Conservation (phyloP, 2,888 invertebrate genomes). For the Eupithecia subfuscata region DNA sequence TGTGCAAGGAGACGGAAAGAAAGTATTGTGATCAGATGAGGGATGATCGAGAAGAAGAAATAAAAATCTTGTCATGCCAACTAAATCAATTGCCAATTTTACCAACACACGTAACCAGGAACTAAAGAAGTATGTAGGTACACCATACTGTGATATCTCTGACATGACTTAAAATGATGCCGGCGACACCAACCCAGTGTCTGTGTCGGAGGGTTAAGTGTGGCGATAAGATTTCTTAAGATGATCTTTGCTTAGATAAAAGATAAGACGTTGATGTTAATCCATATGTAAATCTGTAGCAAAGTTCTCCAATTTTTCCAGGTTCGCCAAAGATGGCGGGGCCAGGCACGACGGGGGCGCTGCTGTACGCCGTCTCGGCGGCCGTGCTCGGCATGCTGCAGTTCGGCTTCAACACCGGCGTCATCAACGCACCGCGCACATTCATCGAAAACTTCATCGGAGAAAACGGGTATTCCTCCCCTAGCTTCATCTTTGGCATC, state of each 20-base stretch:
- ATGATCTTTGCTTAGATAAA: background rate
- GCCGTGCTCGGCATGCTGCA: constrained; percentile 89
- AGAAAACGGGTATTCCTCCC: constrained; percentile 79
- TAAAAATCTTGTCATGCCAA: background rate
- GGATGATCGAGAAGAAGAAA: background rate
- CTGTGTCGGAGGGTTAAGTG: background rate
- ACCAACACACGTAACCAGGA: background rate
- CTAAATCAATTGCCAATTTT: background rate
- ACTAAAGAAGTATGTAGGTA: background rate
- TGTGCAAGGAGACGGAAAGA: background rate
- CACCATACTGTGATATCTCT: background rate
- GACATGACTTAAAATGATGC: background rate
- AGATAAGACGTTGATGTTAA: background rate
- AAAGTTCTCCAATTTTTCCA: constrained; percentile 53
- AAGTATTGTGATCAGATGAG: background rate
- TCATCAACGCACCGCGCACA: constrained; percentile 86
- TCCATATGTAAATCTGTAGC: background rate
- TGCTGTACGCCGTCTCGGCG: constrained; percentile 86
- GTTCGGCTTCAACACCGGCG: constrained; percentile 89
- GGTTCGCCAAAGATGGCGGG: constrained; percentile 66
- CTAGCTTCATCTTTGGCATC: constrained; percentile 84
- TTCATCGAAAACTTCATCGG: constrained; percentile 86
- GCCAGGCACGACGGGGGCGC: constrained; percentile 84
- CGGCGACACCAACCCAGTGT: background rate
- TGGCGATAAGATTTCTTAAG: background rate